phyloP scores from a whole-genome alignment of 2,888 invertebrate species.

The Tetrapedia diversipes region DNA sequence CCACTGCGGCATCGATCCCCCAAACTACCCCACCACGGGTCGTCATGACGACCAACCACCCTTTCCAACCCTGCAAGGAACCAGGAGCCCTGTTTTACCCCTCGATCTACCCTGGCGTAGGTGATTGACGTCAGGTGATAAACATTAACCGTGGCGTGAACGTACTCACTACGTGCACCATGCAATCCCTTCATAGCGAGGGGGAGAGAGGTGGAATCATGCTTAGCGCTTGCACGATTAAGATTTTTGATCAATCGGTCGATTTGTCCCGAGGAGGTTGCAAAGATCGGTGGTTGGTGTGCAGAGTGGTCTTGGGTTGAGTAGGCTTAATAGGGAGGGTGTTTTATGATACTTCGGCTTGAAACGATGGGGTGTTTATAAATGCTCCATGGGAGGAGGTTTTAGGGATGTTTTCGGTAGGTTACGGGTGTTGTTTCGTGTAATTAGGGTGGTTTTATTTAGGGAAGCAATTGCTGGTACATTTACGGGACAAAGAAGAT shows the following conservation, averaged over 20 bases:
- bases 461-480: not conserved
- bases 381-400: not conserved
- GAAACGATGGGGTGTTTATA: not conserved
- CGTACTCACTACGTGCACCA: conserved; percentile 18
- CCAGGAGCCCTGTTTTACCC: conserved; percentile 54
- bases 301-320: not conserved
- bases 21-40: conserved; percentile 75
- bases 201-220: not conserved
- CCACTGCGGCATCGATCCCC: conserved; percentile 82
- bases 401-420: not conserved
- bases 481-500: no score
- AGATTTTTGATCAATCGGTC: conserved; percentile 33
- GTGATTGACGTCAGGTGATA: conserved; percentile 74
- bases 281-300: not conserved
- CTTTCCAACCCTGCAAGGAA: conserved; percentile 69
- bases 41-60: conserved; percentile 75
- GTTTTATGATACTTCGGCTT: not conserved
- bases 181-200: not conserved
- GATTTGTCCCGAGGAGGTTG: not conserved
- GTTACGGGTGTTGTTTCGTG: no score
- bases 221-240: not conserved
- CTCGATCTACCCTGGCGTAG: conserved; percentile 45
- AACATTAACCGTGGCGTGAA: conserved; percentile 67
- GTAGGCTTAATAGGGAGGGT: not conserved
- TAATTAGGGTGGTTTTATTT: not conserved